Percentiles rank a stretch among this genome's conserved stretches.
phyloP scores from a whole-genome alignment of 2,888 invertebrate genomes.

The Epinotia bilunana region DNA sequence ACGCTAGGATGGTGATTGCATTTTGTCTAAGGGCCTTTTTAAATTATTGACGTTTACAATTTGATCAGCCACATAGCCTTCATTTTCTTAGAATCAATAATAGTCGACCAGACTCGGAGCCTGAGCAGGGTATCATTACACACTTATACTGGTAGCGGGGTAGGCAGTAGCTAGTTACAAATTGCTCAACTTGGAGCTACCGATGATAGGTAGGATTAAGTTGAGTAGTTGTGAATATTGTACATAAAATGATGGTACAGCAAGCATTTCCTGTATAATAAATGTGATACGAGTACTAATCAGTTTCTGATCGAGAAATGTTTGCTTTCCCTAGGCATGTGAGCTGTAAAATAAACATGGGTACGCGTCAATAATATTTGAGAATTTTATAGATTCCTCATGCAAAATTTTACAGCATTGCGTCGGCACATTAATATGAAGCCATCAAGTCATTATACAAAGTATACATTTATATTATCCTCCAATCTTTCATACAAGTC shows the following conservation, averaged over 20 bases:
- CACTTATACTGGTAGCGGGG: background rate
- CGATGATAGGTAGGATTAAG: constrained; percentile 17
- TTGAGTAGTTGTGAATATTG: constrained; percentile 14
- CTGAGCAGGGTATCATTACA: constrained; percentile 18
- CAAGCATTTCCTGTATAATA: constrained; percentile 18
- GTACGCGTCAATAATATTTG: too few relatives aligned
- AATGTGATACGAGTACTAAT: background rate
- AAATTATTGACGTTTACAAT: constrained; percentile 24
- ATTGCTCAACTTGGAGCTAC: constrained; percentile 32
- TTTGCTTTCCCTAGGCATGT: too few relatives aligned
- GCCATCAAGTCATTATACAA: too few relatives aligned
- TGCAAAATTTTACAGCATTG: too few relatives aligned
- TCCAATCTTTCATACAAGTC: too few relatives aligned
- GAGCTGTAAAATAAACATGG: too few relatives aligned
- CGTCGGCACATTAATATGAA: too few relatives aligned
- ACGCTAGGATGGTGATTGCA: background rate
- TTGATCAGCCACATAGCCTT: constrained; percentile 13
- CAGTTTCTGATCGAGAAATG: background rate
- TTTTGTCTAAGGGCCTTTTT: constrained; percentile 13
- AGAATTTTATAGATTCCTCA: too few relatives aligned
- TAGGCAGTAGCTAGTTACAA: constrained; percentile 10
- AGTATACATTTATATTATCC: too few relatives aligned
- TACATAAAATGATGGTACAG: constrained; percentile 7
- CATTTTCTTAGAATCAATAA: constrained; percentile 33
- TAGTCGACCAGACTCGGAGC: constrained; percentile 8